phyloP scores from a whole-genome alignment of 2,888 invertebrate species.

The Diplazon laetatorius region DNA sequence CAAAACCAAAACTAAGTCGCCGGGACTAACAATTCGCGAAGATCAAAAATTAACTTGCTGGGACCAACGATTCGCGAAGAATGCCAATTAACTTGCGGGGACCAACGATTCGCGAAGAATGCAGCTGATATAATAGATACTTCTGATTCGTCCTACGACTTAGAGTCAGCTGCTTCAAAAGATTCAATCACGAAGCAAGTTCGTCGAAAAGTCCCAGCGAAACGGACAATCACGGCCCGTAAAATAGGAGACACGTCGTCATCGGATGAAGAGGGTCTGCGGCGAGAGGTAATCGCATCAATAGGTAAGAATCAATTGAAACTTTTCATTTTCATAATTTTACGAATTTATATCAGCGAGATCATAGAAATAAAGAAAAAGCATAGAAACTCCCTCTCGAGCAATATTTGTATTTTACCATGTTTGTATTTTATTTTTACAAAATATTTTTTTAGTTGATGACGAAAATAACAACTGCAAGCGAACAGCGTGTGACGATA shows the following conservation, averaged over 20 bases:
- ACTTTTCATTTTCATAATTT: constrained; percentile 35
- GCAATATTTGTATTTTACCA: too few species aligned
- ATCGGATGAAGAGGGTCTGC: constrained; percentile 18
- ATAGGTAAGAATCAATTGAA: constrained; percentile 30
- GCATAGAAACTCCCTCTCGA: constrained; percentile 23
- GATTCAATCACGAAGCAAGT: not conserved
- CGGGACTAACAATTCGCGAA: too few species aligned
- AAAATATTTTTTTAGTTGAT: constrained; percentile 24
- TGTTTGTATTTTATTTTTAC: constrained; percentile 23
- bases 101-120: too few species aligned
- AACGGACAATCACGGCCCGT: constrained; percentile 5
- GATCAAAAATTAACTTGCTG: too few species aligned
- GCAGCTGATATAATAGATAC: not conserved
- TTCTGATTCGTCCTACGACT: not conserved
- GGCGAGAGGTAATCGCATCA: constrained; percentile 12
- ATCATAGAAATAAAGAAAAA: constrained; percentile 12
- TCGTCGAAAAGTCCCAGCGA: constrained; percentile 2
- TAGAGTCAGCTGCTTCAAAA: constrained; percentile 15
- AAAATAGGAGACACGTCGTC: constrained; percentile 15
- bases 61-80: too few species aligned
- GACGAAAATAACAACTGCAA: constrained; percentile 14
- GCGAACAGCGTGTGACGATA: constrained; percentile 8
- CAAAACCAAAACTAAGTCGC: too few species aligned
- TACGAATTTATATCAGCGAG: constrained; percentile 18
- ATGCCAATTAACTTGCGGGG: too few species aligned